These are phyloP conservation scores for Scolopax rusticola DNA, from an alignment of 2,797 vertebrate species.

Conservation along the genomic window DNA sequence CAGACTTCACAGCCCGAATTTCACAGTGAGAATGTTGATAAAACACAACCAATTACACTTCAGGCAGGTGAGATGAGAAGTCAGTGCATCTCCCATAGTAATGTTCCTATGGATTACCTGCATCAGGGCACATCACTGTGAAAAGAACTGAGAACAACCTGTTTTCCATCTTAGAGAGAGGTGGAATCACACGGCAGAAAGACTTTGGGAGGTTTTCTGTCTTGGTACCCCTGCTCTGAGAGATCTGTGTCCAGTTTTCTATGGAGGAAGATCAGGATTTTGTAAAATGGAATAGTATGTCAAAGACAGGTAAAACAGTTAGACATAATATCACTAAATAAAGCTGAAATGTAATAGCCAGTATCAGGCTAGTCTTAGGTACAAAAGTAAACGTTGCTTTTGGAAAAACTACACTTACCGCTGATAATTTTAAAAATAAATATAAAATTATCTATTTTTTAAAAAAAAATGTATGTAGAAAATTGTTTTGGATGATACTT, in stretches of 20 bases:
- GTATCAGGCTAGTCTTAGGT: not conserved
- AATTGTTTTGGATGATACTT: not conserved
- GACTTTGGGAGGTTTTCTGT: not conserved
- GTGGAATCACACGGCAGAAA: not conserved
- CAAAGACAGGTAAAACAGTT: not conserved
- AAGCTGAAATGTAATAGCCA: not conserved
- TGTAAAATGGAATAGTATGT: not conserved
- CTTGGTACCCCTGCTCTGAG: not conserved
- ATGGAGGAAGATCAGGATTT: not conserved
- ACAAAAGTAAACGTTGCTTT: not conserved
- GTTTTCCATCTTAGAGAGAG: not conserved
- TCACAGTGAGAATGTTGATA: not conserved
- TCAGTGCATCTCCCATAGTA: not conserved
- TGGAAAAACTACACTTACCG: not conserved
- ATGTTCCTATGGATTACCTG: not conserved
- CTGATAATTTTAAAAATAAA: not conserved
- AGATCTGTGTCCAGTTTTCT: not conserved
- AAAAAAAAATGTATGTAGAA: not conserved
- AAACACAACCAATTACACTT: not conserved
- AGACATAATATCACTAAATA: not conserved
- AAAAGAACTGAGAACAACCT: not conserved
- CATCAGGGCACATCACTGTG: not conserved
- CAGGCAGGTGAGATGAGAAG: not conserved
- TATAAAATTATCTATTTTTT: not conserved
- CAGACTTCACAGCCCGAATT: not conserved